These are phyloP conservation scores for Notodonta ziczac DNA, from an alignment of 2,888 invertebrate genomes.

Conservation along the genomic window DNA sequence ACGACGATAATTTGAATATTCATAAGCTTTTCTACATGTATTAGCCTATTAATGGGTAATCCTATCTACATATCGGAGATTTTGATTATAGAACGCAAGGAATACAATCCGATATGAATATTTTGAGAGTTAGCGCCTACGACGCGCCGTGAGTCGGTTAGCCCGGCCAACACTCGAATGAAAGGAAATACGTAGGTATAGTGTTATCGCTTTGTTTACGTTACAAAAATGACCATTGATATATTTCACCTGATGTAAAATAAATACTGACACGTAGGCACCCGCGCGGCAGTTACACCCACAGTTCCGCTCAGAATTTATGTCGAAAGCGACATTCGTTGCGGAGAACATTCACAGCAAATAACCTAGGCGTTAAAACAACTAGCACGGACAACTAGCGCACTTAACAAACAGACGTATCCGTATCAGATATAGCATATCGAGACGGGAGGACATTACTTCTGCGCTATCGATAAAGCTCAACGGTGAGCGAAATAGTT, in stretches of 20 bases:
- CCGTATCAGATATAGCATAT: conserved; percentile 82
- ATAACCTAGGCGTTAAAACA: conserved; percentile 83
- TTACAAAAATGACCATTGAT: conserved; percentile 60
- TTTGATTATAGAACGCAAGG: conserved; percentile 28
- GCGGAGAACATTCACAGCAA: conserved; percentile 77
- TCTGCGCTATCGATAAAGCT: conserved; percentile 83
- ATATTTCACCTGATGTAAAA: conserved; percentile 70
- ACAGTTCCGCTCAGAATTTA: conserved; percentile 81
- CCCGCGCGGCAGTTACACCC: conserved; percentile 79
- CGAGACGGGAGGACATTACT: conserved; percentile 81
- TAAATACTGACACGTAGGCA: conserved; percentile 73
- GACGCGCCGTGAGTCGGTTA: conserved; percentile 5
- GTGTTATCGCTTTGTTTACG: conserved; percentile 50
- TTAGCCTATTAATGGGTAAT: conserved; percentile 24
- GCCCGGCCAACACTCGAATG: conserved; percentile 13
- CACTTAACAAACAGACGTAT: conserved; percentile 84
- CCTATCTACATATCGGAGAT: conserved; percentile 33
- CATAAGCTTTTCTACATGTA: conserved; percentile 23
- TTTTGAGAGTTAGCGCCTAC: conserved; percentile 35
- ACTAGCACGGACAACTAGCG: conserved; percentile 79
- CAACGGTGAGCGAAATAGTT: conserved; percentile 83
- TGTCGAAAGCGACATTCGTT: conserved; percentile 80
- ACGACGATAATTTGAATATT: conserved; percentile 33
- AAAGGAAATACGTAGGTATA: conserved; percentile 28
- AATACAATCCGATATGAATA: conserved; percentile 26